A percentile compares a stretch with the other conserved stretches of the same genome.
phyloP scores from a whole-genome alignment of 2,888 invertebrate genomes.

The Cryptophagus acutangulus region DNA sequence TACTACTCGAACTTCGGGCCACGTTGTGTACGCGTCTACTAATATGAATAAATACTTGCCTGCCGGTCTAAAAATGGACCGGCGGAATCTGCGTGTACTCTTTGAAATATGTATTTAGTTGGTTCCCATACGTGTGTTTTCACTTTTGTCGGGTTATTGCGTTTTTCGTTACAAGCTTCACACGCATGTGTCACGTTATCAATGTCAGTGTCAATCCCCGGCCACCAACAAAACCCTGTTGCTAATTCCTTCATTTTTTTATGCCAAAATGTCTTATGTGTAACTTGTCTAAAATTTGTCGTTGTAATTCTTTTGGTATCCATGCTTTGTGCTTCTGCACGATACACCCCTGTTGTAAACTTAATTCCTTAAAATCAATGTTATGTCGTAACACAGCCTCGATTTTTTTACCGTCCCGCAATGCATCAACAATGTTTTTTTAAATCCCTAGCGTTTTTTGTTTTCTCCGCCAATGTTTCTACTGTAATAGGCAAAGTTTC shows the following conservation, averaged over 20 bases:
- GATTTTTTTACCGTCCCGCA: no score
- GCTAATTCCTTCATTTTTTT: constrained; percentile 11
- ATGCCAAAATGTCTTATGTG: constrained; percentile 11
- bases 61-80: constrained; percentile 24
- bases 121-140: constrained; percentile 21
- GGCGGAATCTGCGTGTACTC: constrained; percentile 45
- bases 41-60: constrained; percentile 1
- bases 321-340: no score
- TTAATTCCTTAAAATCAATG: no score
- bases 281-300: constrained; percentile 8
- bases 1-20: background rate
- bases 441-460: no score
- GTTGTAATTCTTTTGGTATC: no score
- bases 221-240: constrained; percentile 25
- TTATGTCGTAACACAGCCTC: no score
- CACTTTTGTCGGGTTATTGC: constrained; percentile 28
- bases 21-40: constrained; percentile 4
- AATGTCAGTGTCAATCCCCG: constrained; percentile 28
- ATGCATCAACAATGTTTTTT: no score
- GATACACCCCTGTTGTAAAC: no score
- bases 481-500: constrained; percentile 1
- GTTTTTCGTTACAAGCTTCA: constrained; percentile 22
- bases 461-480: no score
- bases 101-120: constrained; percentile 33
- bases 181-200: constrained; percentile 24